Conservation (phyloP, 2,888 invertebrate genomes). For the Polyommatus icarus region DNA sequence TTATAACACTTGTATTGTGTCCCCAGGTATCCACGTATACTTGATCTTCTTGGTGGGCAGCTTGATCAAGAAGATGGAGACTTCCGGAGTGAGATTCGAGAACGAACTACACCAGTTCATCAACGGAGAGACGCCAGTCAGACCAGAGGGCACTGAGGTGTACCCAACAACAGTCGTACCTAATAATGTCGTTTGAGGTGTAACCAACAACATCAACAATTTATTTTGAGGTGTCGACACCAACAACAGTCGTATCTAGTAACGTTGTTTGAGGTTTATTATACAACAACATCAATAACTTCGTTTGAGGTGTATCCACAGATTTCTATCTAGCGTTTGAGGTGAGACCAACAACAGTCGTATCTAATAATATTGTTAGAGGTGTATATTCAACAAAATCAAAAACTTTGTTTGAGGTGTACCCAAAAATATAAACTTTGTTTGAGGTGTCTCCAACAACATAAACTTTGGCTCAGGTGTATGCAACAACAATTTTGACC, state of each 20-base stretch:
- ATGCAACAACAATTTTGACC: background rate
- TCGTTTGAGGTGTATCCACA: background rate
- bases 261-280: background rate
- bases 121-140: conserved; percentile 49
- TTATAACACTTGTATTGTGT: background rate
- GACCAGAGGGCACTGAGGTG: conserved; percentile 49
- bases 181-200: conserved; percentile 31
- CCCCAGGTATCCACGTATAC: conserved; percentile 60
- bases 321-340: no score
- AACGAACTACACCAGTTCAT: conserved; percentile 64
- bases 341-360: background rate
- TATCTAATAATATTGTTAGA: background rate
- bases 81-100: conserved; percentile 53
- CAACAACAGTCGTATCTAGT: background rate
- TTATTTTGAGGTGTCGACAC: background rate
- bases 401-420: background rate
- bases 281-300: background rate
- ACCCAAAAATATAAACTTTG: background rate
- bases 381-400: no score
- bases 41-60: conserved; percentile 58
- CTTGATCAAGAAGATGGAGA: conserved; percentile 58
- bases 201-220: conserved; percentile 41
- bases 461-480: background rate
- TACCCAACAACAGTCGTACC: conserved; percentile 45
- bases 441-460: background rate